A percentile compares a stretch with the other conserved stretches of the same genome.
Conservation (phyloP, 1,140 invertebrate genomes). For the Andrena cerasifolii region DNA sequence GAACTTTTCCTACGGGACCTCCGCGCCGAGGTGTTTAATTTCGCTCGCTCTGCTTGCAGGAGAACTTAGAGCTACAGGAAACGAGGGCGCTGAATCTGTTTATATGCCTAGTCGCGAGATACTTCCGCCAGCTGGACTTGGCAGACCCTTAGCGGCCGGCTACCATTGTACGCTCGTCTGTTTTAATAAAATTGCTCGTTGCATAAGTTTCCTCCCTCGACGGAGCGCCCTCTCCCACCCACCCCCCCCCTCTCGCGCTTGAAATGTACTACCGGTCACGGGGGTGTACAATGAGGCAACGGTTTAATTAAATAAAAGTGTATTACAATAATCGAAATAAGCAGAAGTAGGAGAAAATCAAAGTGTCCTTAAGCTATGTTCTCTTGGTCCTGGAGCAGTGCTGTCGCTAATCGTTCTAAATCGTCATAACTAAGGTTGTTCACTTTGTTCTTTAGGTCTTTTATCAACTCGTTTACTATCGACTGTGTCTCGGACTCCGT, state of each 20-base stretch:
- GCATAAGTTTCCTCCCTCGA: slow-evolving; percentile 1
- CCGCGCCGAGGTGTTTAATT: slow-evolving; percentile 21
- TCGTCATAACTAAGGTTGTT: slow-evolving; percentile 79
- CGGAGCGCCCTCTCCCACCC: no score
- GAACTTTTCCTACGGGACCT: slow-evolving; percentile 11
- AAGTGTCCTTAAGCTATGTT: slow-evolving; percentile 66
- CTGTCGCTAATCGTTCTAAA: slow-evolving; percentile 80
- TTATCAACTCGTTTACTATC: slow-evolving; percentile 78
- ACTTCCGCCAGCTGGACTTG: slow-evolving; percentile 85
- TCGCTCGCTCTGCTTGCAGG: slow-evolving; percentile 69
- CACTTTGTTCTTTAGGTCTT: slow-evolving; percentile 78
- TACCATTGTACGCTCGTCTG: slow-evolving; percentile 28
- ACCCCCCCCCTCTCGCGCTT: neutral
- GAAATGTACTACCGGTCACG: slow-evolving; percentile 9
- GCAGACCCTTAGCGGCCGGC: slow-evolving; percentile 77
- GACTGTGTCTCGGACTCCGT: slow-evolving; percentile 76
- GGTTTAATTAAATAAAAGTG: slow-evolving; percentile 67
- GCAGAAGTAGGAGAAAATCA: slow-evolving; percentile 52
- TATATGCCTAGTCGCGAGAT: slow-evolving; percentile 84
- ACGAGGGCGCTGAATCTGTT: slow-evolving; percentile 84
- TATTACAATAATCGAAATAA: slow-evolving; percentile 63
- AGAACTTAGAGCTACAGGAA: slow-evolving; percentile 75
- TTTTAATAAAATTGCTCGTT: slow-evolving; percentile 58
- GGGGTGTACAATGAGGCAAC: slow-evolving; percentile 56
- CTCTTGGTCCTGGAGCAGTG: slow-evolving; percentile 79